Conservation (phyloP, 1,140 invertebrate genomes). For the Hesperophylax magnus region DNA sequence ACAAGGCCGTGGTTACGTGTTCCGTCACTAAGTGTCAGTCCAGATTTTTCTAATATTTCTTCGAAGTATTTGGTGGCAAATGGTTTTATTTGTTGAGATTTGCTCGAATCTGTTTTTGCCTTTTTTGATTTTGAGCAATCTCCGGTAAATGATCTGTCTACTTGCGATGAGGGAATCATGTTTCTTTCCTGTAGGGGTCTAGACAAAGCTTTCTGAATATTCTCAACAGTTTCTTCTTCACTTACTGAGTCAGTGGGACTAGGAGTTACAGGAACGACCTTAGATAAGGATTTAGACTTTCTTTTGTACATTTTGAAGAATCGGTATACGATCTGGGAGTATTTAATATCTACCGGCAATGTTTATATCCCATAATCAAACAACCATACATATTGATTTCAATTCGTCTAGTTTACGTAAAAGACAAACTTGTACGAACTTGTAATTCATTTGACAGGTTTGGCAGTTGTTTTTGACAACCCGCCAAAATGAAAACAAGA, state of each 20-base stretch:
- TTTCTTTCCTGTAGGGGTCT: slow-evolving; percentile 17
- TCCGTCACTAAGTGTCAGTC: slow-evolving; percentile 33
- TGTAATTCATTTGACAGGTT: background rate
- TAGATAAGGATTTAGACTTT: slow-evolving; percentile 42
- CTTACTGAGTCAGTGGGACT: background rate
- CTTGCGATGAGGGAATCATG: background rate
- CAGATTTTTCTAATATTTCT: slow-evolving; percentile 42
- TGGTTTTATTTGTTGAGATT: slow-evolving; percentile 31
- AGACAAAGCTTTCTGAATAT: slow-evolving; percentile 27
- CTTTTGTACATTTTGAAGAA: slow-evolving; percentile 40
- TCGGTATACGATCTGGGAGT: too few relatives aligned
- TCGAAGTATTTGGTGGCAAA: slow-evolving; percentile 53
- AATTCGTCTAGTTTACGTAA: background rate
- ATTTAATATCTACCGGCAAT: too few relatives aligned
- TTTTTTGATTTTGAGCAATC: slow-evolving; percentile 38
- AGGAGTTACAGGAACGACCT: background rate
- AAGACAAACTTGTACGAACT: background rate
- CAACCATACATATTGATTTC: too few relatives aligned
- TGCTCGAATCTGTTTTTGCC: slow-evolving; percentile 18
- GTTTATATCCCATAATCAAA: too few relatives aligned
- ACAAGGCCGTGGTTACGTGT: slow-evolving; percentile 32
- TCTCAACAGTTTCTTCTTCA: slow-evolving; percentile 37
- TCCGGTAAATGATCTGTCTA: background rate
- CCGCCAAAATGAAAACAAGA: slow-evolving; percentile 35
- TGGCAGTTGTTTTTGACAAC: slow-evolving; percentile 6